A percentile compares a stretch with the other conserved stretches of the same genome.
Conservation (phyloP, 2,113 vertebrate genomes). For the Platycercus adscitus region DNA sequence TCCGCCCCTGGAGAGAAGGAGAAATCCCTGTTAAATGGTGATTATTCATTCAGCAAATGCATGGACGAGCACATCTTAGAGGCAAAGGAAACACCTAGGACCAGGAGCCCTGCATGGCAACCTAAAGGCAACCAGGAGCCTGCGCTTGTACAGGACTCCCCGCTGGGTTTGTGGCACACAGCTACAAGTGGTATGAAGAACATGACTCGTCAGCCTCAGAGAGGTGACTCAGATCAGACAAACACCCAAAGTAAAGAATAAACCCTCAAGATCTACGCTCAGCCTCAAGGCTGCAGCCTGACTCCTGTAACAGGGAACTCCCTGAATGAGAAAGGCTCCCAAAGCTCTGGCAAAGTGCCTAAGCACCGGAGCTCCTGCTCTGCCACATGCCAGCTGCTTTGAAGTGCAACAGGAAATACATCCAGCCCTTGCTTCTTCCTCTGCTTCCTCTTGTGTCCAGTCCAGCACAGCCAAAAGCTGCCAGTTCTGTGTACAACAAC, state of each 20-base stretch:
- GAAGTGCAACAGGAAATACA: neutral
- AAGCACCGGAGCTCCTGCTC: neutral
- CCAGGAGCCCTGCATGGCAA: neutral
- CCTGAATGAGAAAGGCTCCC: neutral
- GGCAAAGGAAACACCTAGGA: neutral
- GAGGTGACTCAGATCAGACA: neutral
- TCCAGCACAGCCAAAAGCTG: neutral
- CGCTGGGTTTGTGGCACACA: accelerated
- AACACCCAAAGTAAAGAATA: neutral
- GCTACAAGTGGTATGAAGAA: neutral
- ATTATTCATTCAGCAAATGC: neutral
- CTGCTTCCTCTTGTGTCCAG: neutral
- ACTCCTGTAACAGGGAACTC: neutral
- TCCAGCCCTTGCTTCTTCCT: neutral
- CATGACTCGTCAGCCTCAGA: neutral
- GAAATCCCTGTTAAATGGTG: neutral
- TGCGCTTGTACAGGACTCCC: accelerated
- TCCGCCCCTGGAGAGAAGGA: slow-evolving; percentile 81
- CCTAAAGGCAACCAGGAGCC: neutral
- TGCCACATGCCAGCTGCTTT: neutral
- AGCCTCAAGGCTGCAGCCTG: neutral
- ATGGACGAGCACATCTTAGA: neutral
- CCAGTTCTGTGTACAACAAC: neutral
- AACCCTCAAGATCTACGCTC: neutral
- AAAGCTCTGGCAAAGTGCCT: neutral